Base-by-base conservation (phyloP, 2,113 vertebrate genomes). In the Aegithalos caudatus region DNA sequence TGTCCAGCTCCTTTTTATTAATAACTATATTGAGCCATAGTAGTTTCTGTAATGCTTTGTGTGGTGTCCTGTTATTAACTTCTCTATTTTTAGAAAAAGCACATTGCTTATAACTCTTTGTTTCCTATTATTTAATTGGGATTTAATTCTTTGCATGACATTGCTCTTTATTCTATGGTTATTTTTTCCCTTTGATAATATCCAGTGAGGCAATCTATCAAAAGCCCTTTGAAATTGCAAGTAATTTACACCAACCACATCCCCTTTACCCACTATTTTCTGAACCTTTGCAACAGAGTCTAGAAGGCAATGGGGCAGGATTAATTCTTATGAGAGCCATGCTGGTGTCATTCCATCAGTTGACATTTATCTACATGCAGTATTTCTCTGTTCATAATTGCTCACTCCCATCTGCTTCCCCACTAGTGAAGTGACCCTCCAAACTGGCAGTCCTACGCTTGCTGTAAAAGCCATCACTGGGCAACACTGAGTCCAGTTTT, bases 181-280 rank as follows among this genome's bases (percentile, higher is more conserved):
- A 83, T 96, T 92, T 96, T 50, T 83, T 96, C 77, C 60, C 48
- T 93, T 89, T 94, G 82, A 92, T 86, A 90, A 81, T 88, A 64
- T 95, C 64, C 79, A 81, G 85, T 20, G 22, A 92, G 50, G 56
- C 25, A 86, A 33, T 45, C 93, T 92, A 74, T 88, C 61, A 81
- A 88, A 97, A 92, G 7, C 61, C 28, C 66, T 88, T 94, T 92
- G 95, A 91, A 95, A 96, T 8, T 84, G 53, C 74, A 69, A 89
- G 57, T 90, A 89, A 94, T 96, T 96, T 94, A 79, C 57, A 93
- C 71, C 57, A 91, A 90, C 45, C n/a, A 29, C 42, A 45, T 94
- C 45, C 45, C 72, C 92, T 96, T 85, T 94, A 53, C 48, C 80
- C 61, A 65, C 29, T 92, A 37, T 79, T 95, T 93, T 84, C 86